phyloP scores from a whole-genome alignment of 2,888 invertebrate genomes.

The Dorcus hopei region DNA sequence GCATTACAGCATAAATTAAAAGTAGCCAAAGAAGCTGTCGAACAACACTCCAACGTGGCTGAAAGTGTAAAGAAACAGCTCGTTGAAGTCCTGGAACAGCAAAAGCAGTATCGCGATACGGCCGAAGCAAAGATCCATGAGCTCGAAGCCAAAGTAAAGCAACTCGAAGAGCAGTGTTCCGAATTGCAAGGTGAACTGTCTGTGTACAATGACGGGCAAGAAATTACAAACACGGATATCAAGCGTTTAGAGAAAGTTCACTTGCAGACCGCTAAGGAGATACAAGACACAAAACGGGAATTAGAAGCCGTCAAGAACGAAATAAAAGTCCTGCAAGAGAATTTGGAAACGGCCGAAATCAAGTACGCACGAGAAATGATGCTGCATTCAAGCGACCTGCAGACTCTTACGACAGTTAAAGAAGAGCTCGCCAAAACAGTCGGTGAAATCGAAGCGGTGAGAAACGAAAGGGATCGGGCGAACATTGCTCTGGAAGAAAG shows the following conservation, averaged over 20 bases:
- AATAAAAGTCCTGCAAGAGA: constrained; percentile 59
- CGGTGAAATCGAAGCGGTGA: constrained; percentile 64
- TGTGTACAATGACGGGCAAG: constrained; percentile 64
- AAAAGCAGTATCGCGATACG: constrained; percentile 57
- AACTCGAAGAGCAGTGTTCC: constrained; percentile 55
- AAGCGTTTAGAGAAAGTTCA: constrained; percentile 19
- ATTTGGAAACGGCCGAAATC: constrained; percentile 67
- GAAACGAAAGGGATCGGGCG: constrained; percentile 61
- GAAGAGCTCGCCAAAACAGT: constrained; percentile 61
- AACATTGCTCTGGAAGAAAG: constrained; percentile 63
- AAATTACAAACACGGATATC: constrained; percentile 48
- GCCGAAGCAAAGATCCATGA: constrained; percentile 58
- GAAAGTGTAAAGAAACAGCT: constrained; percentile 78
- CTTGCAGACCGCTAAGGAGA: constrained; percentile 49
- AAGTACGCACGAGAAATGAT: constrained; percentile 80
- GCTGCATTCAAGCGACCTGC: constrained; percentile 72
- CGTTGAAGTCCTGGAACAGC: constrained; percentile 45
- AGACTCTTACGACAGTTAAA: constrained; percentile 64
- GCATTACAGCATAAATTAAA: constrained; percentile 70
- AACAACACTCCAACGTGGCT: constrained; percentile 82
- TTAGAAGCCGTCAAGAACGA: constrained; percentile 61
- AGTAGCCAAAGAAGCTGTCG: constrained; percentile 70
- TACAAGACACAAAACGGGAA: constrained; percentile 61
- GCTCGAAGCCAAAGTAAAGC: constrained; percentile 62
- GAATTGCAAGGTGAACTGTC: constrained; percentile 70